These are phyloP conservation scores for Cantharis lateralis DNA, from an alignment of 2,888 invertebrate species.

Conservation along the genomic window DNA sequence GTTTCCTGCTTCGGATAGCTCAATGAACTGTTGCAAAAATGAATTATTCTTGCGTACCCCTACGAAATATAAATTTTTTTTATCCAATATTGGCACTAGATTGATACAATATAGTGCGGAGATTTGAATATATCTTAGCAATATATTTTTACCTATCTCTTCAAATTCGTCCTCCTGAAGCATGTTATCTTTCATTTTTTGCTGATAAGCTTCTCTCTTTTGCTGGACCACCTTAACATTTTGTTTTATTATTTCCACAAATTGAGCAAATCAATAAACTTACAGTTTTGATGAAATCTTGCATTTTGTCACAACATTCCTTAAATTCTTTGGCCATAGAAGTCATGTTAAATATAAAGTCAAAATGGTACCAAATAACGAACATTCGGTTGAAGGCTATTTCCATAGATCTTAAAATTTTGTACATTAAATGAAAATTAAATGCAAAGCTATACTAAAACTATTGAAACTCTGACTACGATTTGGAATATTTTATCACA, in stretches of 20 bases:
- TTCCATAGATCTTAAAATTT: constrained; percentile 5
- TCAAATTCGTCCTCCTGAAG: background rate
- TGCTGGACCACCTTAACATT: constrained; percentile 2
- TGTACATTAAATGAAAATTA: background rate
- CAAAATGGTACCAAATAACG: background rate
- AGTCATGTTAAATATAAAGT: constrained; percentile 7
- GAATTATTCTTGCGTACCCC: constrained; percentile 46
- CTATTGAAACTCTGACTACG: too few species aligned
- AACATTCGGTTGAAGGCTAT: constrained; percentile 4
- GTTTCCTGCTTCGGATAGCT: background rate
- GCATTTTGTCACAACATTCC: background rate
- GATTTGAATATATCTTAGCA: too few species aligned
- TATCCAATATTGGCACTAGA: too few species aligned
- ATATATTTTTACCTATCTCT: background rate
- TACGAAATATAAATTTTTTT: too few species aligned
- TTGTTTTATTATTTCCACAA: background rate
- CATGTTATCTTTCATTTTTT: background rate
- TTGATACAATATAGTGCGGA: too few species aligned
- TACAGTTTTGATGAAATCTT: background rate
- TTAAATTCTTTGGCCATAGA: background rate
- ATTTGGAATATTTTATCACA: too few species aligned
- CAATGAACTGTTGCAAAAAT: constrained; percentile 57
- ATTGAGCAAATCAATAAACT: background rate
- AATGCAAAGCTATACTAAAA: too few species aligned
- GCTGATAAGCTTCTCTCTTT: constrained; percentile 8